Evolutionary conservation across 2,888 invertebrate species (phyloP).

Genomic region (Nephrotoma flavescens): DNA sequence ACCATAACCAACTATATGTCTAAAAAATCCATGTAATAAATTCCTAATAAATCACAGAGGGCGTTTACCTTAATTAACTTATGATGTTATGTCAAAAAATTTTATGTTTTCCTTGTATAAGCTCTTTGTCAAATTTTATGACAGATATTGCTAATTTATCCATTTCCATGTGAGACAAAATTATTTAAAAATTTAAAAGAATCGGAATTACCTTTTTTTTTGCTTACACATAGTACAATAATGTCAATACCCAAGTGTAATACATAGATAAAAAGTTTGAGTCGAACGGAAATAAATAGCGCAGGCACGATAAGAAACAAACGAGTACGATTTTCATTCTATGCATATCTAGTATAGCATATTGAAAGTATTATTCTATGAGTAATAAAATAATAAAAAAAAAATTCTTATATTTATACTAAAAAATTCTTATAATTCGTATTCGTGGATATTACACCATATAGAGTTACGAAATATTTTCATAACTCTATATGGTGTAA

Average conservation of each 20-base stretch:
- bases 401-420: not conserved
- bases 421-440: too few species aligned
- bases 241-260: not conserved
- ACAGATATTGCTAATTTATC: not conserved
- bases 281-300: not conserved
- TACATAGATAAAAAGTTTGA: not conserved
- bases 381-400: not conserved
- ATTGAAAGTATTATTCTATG: not conserved
- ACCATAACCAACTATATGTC: too few species aligned
- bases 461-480: too few species aligned
- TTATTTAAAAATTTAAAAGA: not conserved
- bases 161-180: not conserved
- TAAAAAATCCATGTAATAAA: not conserved
- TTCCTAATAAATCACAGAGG: not conserved
- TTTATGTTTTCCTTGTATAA: not conserved
- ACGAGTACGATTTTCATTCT: not conserved
- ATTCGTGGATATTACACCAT: too few species aligned
- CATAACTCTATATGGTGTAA: not conserved
- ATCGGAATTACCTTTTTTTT: not conserved
- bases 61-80: not conserved
- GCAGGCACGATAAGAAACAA: not conserved
- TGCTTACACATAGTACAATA: not conserved
- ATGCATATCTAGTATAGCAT: not conserved
- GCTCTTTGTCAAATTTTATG: not conserved
- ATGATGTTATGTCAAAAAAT: not conserved